These are phyloP conservation scores for Adelosebastes latens DNA, from an alignment of 2,797 vertebrate species.

Conservation along the genomic window DNA sequence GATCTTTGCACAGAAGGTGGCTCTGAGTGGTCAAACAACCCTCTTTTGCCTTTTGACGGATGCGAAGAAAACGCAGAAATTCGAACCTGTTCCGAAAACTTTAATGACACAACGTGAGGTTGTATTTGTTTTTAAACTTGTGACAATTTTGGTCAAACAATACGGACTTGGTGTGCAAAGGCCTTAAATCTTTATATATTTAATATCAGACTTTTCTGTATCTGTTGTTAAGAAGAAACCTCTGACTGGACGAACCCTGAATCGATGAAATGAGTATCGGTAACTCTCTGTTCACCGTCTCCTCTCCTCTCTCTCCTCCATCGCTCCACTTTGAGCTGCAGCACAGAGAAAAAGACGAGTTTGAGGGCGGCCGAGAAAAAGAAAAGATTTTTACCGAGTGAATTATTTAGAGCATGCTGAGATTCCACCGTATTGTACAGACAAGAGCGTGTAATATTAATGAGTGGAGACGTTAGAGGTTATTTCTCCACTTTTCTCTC, in stretches of 20 bases:
- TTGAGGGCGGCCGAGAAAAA: constrained; percentile 42
- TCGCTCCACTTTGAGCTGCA: constrained; percentile 27
- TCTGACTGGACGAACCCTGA: not conserved
- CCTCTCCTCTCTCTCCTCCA: not conserved
- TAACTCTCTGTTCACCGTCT: not conserved
- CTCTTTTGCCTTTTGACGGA: too few relatives aligned
- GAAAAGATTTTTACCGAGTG: constrained; percentile 74
- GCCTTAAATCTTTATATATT: not conserved
- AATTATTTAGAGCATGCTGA: constrained; percentile 79
- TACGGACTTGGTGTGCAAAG: too few relatives aligned
- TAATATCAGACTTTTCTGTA: not conserved
- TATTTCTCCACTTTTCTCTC: constrained; percentile 46
- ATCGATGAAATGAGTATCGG: not conserved
- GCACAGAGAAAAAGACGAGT: constrained; percentile 21
- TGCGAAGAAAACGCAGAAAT: too few relatives aligned
- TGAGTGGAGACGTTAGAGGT: constrained; percentile 69
- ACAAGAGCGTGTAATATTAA: constrained; percentile 77
- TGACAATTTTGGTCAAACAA: too few relatives aligned
- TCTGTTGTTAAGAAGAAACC: not conserved
- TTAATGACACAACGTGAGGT: not conserved
- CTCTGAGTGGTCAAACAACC: too few relatives aligned
- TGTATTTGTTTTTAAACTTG: too few relatives aligned
- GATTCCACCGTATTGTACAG: constrained; percentile 78
- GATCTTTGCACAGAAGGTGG: too few relatives aligned
- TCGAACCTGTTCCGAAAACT: too few relatives aligned